Conservation (phyloP, 35 echinoderm and acorn worm species). For the Apostichopus japonicus region DNA sequence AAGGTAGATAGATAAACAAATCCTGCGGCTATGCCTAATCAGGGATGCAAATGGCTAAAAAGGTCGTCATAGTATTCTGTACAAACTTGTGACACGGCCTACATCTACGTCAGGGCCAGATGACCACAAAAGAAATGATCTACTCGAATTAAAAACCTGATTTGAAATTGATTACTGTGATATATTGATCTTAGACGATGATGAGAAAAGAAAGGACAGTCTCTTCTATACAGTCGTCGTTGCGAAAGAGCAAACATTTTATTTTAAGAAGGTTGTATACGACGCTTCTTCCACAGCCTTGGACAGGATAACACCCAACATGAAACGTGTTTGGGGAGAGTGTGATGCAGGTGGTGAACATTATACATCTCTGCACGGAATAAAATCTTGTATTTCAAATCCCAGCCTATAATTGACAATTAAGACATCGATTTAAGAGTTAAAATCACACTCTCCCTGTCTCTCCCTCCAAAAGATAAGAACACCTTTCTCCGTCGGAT, state of each 20-base stretch:
- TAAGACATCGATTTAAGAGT: no score
- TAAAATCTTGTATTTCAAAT: background rate
- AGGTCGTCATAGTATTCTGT: background rate
- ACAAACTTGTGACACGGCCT: constrained; percentile 28
- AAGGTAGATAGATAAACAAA: constrained; percentile 17
- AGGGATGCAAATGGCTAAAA: constrained; percentile 19
- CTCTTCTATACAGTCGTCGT: background rate
- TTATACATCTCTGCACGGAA: background rate
- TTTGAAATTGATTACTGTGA: constrained; percentile 16
- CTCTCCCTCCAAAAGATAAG: no score
- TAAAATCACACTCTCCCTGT: no score
- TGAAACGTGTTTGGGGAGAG: background rate
- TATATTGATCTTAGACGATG: constrained; percentile 6
- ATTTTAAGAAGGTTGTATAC: background rate
- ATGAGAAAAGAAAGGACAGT: no score
- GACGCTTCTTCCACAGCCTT: background rate
- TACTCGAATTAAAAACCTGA: constrained; percentile 9
- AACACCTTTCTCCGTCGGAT: no score
- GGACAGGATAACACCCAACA: background rate
- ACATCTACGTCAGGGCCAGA: constrained; percentile 7
- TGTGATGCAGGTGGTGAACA: background rate
- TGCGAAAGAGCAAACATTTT: background rate
- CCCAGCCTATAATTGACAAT: no score
- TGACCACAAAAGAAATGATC: background rate
- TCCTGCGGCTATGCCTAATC: constrained; percentile 15